These are phyloP conservation scores for Acropora yongei DNA, from an alignment of 64 coral and sea anemone genomes.

Conservation along the genomic window DNA sequence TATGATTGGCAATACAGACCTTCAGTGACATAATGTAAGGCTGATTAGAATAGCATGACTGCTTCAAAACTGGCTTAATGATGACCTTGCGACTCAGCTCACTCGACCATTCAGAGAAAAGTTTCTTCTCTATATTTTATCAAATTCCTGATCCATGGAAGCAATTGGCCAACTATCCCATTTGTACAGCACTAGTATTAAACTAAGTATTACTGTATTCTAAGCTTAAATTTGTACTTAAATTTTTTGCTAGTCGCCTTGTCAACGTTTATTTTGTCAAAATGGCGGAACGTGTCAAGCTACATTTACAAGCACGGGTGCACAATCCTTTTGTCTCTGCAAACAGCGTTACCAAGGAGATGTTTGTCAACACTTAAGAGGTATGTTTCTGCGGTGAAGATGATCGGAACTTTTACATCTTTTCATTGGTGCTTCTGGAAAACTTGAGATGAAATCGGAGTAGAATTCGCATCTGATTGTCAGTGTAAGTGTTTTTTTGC, in stretches of 20 bases:
- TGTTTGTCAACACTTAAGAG: conserved; percentile 20
- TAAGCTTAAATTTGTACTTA: too few species aligned
- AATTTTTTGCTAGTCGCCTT: not conserved
- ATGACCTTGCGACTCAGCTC: too few species aligned
- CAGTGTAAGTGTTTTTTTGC: too few species aligned
- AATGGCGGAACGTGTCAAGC: conserved; percentile 49
- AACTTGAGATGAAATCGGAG: not conserved
- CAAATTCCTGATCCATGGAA: too few species aligned
- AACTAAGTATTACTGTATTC: not conserved
- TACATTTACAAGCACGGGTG: not conserved
- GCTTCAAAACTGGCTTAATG: too few species aligned
- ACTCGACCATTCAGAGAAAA: not conserved
- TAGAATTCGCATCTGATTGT: not conserved
- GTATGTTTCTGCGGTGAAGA: not conserved
- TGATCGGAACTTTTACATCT: too few species aligned
- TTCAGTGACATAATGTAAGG: too few species aligned
- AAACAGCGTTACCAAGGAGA: not conserved
- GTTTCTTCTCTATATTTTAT: conserved; percentile 11
- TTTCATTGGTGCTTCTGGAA: too few species aligned
- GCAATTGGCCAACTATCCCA: too few species aligned
- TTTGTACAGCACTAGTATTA: not conserved
- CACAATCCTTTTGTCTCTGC: conserved; percentile 19
- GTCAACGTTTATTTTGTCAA: conserved; percentile 8
- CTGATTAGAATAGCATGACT: too few species aligned
- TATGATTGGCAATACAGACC: too few species aligned